A percentile compares a stretch with the other conserved stretches of the same genome.
Evolutionary conservation across 2,888 invertebrate genomes (phyloP).

Genomic region (Drosophila melanosoma): DNA sequence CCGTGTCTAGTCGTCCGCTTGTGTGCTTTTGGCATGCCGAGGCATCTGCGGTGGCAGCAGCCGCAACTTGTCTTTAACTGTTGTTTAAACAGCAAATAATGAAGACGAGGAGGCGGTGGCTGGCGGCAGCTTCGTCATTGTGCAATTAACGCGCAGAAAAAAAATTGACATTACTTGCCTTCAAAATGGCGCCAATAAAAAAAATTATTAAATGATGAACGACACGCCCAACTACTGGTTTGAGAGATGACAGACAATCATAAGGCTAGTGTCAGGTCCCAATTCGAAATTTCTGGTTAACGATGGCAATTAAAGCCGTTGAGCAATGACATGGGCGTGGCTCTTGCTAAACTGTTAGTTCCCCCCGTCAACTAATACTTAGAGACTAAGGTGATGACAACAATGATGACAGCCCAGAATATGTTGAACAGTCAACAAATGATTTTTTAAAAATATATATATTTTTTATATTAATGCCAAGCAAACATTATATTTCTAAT

Average conservation of each 20-base stretch:
- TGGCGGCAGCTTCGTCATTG: constrained; percentile 73
- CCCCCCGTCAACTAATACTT: constrained; percentile 16
- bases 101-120: constrained; percentile 56
- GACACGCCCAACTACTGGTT: constrained; percentile 48
- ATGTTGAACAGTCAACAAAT: too few relatives aligned
- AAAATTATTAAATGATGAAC: constrained; percentile 37
- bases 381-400: too few relatives aligned
- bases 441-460: too few relatives aligned
- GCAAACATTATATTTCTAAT: background rate
- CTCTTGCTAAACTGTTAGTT: constrained; percentile 20
- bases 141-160: constrained; percentile 74
- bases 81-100: constrained; percentile 72
- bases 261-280: constrained; percentile 24
- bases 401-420: too few relatives aligned
- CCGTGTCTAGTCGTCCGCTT: constrained; percentile 29
- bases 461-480: too few relatives aligned
- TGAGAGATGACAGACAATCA: constrained; percentile 34
- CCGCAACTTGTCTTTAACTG: constrained; percentile 69
- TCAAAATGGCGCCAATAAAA: constrained; percentile 70
- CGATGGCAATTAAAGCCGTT: constrained; percentile 36
- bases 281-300: constrained; percentile 21
- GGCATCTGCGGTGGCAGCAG: constrained; percentile 51
- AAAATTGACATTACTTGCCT: constrained; percentile 74
- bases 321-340: constrained; percentile 51
- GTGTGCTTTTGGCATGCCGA: constrained; percentile 61